phyloP scores from a whole-genome alignment of 2,113 vertebrate species.

The Cynopterus brachyotis region DNA sequence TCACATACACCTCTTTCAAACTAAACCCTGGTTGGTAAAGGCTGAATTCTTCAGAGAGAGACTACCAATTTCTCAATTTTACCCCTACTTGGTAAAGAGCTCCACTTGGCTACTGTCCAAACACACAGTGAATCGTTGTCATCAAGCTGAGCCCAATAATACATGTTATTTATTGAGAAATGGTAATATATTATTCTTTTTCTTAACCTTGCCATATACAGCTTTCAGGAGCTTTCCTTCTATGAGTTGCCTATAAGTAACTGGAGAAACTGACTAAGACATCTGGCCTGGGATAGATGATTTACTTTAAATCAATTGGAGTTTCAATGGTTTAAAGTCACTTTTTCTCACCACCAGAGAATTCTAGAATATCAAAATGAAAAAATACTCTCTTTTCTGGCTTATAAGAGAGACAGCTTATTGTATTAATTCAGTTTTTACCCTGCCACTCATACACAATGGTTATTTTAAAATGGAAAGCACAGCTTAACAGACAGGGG shows the following conservation, averaged over 20 bases:
- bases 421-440: not conserved
- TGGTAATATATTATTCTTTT: not conserved
- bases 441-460: not conserved
- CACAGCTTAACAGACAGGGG: not conserved
- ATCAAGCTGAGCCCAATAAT: too few relatives aligned
- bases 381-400: constrained; percentile 1
- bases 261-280: not conserved
- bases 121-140: too few relatives aligned
- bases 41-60: not conserved
- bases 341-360: not conserved
- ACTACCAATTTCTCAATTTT: not conserved
- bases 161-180: not conserved
- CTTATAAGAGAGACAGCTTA: not conserved
- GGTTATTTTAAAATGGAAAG: not conserved
- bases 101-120: too few relatives aligned
- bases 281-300: not conserved
- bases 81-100: not conserved
- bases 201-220: not conserved
- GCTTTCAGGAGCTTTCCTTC: not conserved
- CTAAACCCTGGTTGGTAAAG: not conserved
- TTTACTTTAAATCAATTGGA: not conserved
- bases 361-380: not conserved
- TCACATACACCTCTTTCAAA: not conserved
- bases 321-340: not conserved
- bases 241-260: not conserved